These are phyloP conservation scores for Atta texana DNA, from an alignment of 1,140 invertebrate genomes.

Conservation along the genomic window DNA sequence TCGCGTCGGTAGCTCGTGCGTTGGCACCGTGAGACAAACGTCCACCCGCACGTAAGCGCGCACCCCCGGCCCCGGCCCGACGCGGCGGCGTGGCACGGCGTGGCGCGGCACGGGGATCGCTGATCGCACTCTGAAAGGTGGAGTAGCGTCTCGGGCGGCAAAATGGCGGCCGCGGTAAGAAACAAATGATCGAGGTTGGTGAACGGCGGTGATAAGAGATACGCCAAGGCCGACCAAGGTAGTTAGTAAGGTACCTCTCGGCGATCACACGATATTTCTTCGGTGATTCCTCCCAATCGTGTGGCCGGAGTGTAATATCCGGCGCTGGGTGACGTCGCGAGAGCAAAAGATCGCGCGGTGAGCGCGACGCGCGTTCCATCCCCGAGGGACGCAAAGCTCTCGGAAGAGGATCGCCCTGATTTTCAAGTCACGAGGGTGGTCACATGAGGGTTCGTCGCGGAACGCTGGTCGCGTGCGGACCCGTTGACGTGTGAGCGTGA, in stretches of 20 bases:
- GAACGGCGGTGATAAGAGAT: not conserved
- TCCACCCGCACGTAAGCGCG: slow-evolving; percentile 31
- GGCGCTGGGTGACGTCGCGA: not conserved
- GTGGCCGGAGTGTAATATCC: not conserved
- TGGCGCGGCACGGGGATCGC: slow-evolving; percentile 27
- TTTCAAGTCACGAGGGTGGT: slow-evolving; percentile 46
- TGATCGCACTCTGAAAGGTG: slow-evolving; percentile 31
- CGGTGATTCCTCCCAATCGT: not conserved
- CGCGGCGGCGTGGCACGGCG: slow-evolving; percentile 18
- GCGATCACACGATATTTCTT: not conserved
- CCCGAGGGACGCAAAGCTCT: not conserved
- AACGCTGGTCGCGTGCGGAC: slow-evolving; percentile 48
- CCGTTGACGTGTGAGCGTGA: slow-evolving; percentile 31
- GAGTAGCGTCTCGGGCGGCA: slow-evolving; percentile 68
- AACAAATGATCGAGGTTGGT: slow-evolving; percentile 74
- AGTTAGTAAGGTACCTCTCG: no score
- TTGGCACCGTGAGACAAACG: slow-evolving; percentile 1
- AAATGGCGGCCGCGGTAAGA: slow-evolving; percentile 80
- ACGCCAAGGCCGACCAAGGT: not conserved
- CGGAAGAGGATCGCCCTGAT: not conserved
- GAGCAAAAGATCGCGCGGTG: not conserved
- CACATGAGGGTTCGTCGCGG: slow-evolving; percentile 60
- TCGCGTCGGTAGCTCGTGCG: slow-evolving; percentile 61
- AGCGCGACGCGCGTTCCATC: not conserved
- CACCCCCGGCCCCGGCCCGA: slow-evolving; percentile 2